Conservation (phyloP, 2,113 vertebrate genomes). For the Pandion haliaetus region DNA sequence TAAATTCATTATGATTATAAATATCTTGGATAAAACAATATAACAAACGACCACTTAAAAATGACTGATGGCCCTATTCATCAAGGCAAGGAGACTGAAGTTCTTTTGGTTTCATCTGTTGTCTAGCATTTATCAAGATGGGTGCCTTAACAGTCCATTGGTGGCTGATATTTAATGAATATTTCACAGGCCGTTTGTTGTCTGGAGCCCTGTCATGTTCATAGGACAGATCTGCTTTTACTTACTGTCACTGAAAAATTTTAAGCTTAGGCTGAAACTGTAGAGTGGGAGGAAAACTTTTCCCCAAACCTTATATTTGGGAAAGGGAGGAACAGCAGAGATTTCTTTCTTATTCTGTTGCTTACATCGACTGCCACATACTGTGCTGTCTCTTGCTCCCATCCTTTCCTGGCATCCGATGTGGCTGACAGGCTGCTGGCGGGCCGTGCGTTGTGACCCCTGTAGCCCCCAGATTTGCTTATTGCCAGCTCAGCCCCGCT, state of each 20-base stretch:
- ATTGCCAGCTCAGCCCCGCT: not conserved
- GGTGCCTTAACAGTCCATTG: not conserved
- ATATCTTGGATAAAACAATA: conserved; percentile 1
- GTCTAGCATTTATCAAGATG: not conserved
- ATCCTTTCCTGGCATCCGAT: not conserved
- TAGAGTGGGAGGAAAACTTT: not conserved
- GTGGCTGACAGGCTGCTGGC: not conserved
- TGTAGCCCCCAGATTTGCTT: not conserved
- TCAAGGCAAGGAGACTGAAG: not conserved
- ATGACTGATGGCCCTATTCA: not conserved
- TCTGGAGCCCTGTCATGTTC: not conserved
- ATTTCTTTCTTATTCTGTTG: not conserved
- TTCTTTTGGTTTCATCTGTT: not conserved
- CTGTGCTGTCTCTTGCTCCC: not conserved
- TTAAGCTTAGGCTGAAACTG: not conserved
- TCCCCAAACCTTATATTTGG: not conserved
- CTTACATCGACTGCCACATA: not conserved
- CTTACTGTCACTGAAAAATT: not conserved
- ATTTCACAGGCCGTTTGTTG: not conserved
- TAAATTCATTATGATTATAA: conserved; percentile 44
- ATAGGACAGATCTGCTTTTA: not conserved
- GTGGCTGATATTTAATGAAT: conserved; percentile 1
- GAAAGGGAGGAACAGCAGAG: not conserved
- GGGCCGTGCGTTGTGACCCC: rapidly evolving
- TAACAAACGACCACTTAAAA: conserved; percentile 27